Conservation (phyloP, 1,140 invertebrate species). For the Aphidius ervi region DNA sequence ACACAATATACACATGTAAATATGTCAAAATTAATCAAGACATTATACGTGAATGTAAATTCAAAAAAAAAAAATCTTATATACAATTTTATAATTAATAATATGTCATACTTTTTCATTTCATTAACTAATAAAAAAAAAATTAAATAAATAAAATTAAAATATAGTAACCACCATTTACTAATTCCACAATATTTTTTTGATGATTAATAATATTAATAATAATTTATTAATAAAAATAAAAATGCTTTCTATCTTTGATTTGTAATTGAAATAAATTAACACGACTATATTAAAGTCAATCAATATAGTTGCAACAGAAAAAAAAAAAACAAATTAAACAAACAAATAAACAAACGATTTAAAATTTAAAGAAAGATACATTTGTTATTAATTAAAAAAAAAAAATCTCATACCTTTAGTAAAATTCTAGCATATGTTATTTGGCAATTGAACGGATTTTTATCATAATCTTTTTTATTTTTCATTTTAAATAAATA, state of each 20-base stretch:
- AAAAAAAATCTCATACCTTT: conserved; percentile 13
- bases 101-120: no score
- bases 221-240: not conserved
- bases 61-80: no score
- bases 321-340: conserved; percentile 6
- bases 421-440: conserved; percentile 20
- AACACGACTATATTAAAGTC: not conserved
- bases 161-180: no score
- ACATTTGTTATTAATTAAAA: conserved; percentile 3
- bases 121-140: no score
- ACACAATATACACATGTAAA: conserved; percentile 1
- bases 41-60: no score
- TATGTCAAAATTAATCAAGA: not conserved
- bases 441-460: conserved; percentile 22
- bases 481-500: conserved; percentile 8
- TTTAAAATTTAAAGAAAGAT: conserved; percentile 10
- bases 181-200: no score
- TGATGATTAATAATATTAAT: no score
- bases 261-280: conserved; percentile 6
- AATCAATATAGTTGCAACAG: not conserved
- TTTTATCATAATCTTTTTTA: conserved; percentile 8
- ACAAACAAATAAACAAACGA: not conserved
- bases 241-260: not conserved
- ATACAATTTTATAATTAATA: no score
- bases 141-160: no score